These are phyloP conservation scores for Caenorhabditis wallacei DNA, from an alignment of 2,888 invertebrate species.

Conservation along the genomic window DNA sequence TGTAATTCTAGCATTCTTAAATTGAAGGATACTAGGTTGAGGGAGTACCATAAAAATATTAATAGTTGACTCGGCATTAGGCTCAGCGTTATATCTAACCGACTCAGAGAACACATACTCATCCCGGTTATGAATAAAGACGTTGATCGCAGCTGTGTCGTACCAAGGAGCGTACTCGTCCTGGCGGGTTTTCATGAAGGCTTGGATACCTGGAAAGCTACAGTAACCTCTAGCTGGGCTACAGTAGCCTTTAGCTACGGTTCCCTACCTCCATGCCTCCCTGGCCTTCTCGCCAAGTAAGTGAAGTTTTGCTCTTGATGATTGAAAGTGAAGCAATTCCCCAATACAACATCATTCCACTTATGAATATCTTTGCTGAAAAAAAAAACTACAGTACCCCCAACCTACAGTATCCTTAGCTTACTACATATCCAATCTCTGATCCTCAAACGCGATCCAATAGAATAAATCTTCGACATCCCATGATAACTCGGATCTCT, in stretches of 20 bases:
- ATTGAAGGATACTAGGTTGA: too few relatives aligned
- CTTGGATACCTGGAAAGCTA: constrained; percentile 56
- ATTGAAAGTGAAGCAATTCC: constrained; percentile 77
- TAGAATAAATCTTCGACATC: constrained; percentile 69
- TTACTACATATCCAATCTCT: constrained; percentile 62
- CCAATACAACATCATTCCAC: constrained; percentile 73
- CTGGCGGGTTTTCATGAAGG: constrained; percentile 66
- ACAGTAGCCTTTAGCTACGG: neutral
- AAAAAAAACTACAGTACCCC: neutral
- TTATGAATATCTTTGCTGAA: constrained; percentile 61
- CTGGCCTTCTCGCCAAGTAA: constrained; percentile 59
- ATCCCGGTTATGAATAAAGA: constrained; percentile 69
- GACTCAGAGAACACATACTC: constrained; percentile 76
- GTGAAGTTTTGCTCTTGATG: constrained; percentile 56
- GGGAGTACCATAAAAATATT: constrained; percentile 62
- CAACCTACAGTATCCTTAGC: neutral
- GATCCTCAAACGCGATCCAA: constrained; percentile 75
- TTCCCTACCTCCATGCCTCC: constrained; percentile 64
- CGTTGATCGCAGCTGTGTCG: constrained; percentile 70
- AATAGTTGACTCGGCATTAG: constrained; percentile 60
- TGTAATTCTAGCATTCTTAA: too few relatives aligned
- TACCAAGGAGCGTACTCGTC: constrained; percentile 74
- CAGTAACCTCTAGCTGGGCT: too few relatives aligned
- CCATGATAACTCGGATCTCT: constrained; percentile 70
- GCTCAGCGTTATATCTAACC: constrained; percentile 67